A percentile compares a stretch with the other conserved stretches of the same genome.
These are phyloP conservation scores for Poecilia picta DNA, from an alignment of 2,797 vertebrate species.

Conservation along the genomic window DNA sequence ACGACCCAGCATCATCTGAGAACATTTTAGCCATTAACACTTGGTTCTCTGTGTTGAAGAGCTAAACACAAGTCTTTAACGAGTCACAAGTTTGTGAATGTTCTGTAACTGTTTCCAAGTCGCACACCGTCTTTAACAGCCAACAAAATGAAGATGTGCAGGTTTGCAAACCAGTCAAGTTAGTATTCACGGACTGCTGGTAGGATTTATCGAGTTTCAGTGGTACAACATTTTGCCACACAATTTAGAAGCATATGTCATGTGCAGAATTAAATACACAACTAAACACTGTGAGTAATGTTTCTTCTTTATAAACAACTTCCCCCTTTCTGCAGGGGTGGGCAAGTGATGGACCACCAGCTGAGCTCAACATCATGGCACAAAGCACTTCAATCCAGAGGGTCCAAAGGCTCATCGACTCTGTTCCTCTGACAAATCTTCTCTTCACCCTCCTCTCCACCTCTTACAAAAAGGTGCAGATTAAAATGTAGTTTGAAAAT, in stretches of 20 bases:
- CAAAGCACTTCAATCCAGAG: conserved; percentile 98
- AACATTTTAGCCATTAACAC: neutral
- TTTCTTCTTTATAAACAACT: neutral
- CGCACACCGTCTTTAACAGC: neutral
- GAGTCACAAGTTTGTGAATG: neutral
- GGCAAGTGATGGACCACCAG: conserved; percentile 93
- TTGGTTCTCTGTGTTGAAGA: neutral
- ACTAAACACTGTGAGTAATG: neutral
- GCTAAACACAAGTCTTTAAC: neutral
- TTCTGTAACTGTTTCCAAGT: neutral
- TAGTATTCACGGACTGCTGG: neutral
- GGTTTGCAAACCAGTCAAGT: conserved; percentile 8
- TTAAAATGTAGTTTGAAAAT: neutral
- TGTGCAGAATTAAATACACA: neutral
- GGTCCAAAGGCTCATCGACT: conserved; percentile 95
- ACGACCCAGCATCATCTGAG: neutral
- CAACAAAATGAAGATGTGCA: conserved; percentile 2
- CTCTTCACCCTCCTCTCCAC: conserved; percentile 95
- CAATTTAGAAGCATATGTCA: conserved; percentile 1
- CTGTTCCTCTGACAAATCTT: conserved; percentile 95
- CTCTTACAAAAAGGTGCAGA: conserved; percentile 94
- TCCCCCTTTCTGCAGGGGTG: conserved; percentile 79
- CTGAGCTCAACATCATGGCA: conserved; percentile 95
- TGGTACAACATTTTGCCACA: neutral
- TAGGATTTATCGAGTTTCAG: neutral